phyloP scores from a whole-genome alignment of 2,888 invertebrate species.

The Drosophila mettleri region DNA sequence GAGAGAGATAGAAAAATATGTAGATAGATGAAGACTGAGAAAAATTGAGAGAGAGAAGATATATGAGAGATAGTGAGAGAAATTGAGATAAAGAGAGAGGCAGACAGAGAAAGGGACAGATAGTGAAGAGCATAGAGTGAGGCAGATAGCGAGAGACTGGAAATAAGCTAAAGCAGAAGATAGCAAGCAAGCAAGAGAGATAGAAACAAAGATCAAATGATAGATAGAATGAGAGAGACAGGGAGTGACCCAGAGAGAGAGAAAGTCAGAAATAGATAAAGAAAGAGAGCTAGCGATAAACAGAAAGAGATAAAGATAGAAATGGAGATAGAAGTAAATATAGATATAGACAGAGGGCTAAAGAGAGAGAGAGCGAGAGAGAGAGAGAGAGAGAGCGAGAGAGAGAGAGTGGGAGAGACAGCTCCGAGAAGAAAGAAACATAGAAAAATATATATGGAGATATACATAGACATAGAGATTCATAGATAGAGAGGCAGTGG shows the following conservation, averaged over 20 bases:
- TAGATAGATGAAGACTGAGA: background rate
- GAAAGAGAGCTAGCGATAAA: background rate
- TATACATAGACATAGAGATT: too few relatives aligned
- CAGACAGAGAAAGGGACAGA: background rate
- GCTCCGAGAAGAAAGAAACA: too few relatives aligned
- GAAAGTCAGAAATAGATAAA: background rate
- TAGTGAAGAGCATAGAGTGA: background rate
- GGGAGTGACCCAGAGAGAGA: background rate
- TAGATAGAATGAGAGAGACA: too few relatives aligned
- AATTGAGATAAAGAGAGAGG: background rate
- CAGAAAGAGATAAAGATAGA: too few relatives aligned
- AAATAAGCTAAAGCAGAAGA: too few relatives aligned
- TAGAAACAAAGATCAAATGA: too few relatives aligned
- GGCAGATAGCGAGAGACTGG: background rate
- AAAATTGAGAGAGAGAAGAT: background rate
- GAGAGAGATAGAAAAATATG: background rate
- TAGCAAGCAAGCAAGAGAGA: too few relatives aligned
- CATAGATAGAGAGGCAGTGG: too few relatives aligned
- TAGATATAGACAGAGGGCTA: background rate
- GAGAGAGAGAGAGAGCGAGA: background rate
- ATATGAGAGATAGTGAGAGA: background rate
- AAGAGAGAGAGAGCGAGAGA: background rate
- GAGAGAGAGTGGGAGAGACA: too few relatives aligned
- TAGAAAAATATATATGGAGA: too few relatives aligned
- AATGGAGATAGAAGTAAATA: background rate